Evolutionary conservation across 2,113 vertebrate species (phyloP), one percentile per base, ranked within the genome.

Genomic region (Mellivora capensis): DNA sequence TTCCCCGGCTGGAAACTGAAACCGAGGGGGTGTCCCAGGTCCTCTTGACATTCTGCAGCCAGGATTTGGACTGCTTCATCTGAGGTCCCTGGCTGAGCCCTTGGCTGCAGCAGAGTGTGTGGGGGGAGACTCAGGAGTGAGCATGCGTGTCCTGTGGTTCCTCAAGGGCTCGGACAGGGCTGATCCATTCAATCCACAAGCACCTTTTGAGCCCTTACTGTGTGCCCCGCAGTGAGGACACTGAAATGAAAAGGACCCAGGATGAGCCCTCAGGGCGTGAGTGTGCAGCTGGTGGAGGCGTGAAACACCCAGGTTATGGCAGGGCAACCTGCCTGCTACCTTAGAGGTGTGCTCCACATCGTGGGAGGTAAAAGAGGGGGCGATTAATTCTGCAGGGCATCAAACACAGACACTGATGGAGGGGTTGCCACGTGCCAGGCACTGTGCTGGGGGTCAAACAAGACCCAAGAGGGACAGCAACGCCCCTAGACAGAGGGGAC

Each of bases 111-210:
- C 37, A 23, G 10, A 47, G 4, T 6, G 11, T 31, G 25, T 3
- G 2, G 49, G 27, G 27, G 59, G 54, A 8, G 29, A 62, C 23
- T 39, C 25, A 44, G 10, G 25, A 21, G 21, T 20, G 47, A 42
- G 31, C 10, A 34, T 0, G 34, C 15, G 4, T 4, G 10, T 15
- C 0, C 52, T 37, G 2, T 6, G 37, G 44, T 34, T 39, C 44
- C 13, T 64, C 27, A 17, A 39, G 37, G 15, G 54, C 69, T 62
- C 18, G 86, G 93, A 74, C 44, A 20, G 20, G 1, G 8, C 18
- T 21, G 17, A 25, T 2, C 2, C 8, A n/a, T 20, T 39, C 49
- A 44, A 20, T 90, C 81, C 39, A 9, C 37, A n/a, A 57, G 21
- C 12, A 23, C 61, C 37, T 49, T 34, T 0, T 25, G 81, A 86